These are phyloP conservation scores for Medauroidea extradentata DNA, from an alignment of 1,140 invertebrate genomes.

Conservation along the genomic window DNA sequence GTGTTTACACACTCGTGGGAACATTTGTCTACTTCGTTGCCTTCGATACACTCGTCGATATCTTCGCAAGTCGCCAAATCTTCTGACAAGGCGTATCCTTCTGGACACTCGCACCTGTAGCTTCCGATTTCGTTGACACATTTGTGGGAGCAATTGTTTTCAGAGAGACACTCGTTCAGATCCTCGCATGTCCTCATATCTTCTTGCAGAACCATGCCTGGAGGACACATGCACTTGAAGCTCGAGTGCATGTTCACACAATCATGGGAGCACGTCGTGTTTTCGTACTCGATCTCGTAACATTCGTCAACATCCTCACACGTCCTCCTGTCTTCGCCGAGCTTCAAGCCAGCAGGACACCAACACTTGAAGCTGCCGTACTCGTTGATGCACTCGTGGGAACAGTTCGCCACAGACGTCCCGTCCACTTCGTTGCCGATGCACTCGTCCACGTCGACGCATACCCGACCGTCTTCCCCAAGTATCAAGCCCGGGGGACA, in stretches of 20 bases:
- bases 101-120: slow-evolving; percentile 57
- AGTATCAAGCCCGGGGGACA: slow-evolving; percentile 46
- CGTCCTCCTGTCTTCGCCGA: slow-evolving; percentile 40
- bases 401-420: slow-evolving; percentile 35
- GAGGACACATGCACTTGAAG: slow-evolving; percentile 48
- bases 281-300: slow-evolving; percentile 48
- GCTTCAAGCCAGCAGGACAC: slow-evolving; percentile 43
- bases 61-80: slow-evolving; percentile 44
- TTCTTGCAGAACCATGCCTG: slow-evolving; percentile 40
- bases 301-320: slow-evolving; percentile 51
- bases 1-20: slow-evolving; percentile 48
- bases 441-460: slow-evolving; percentile 55
- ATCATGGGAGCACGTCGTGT: slow-evolving; percentile 50
- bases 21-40: slow-evolving; percentile 44
- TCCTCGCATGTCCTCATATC: slow-evolving; percentile 48
- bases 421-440: slow-evolving; percentile 56
- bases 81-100: slow-evolving; percentile 46
- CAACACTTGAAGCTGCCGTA: slow-evolving; percentile 46
- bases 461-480: slow-evolving; percentile 52
- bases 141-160: slow-evolving; percentile 52
- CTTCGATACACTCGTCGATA: slow-evolving; percentile 65
- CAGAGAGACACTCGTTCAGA: slow-evolving; percentile 50
- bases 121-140: slow-evolving; percentile 63
- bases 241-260: slow-evolving; percentile 50
- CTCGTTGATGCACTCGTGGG: slow-evolving; percentile 53